Conservation (phyloP, 1,140 invertebrate species). For the Condylostylus longicornis region DNA sequence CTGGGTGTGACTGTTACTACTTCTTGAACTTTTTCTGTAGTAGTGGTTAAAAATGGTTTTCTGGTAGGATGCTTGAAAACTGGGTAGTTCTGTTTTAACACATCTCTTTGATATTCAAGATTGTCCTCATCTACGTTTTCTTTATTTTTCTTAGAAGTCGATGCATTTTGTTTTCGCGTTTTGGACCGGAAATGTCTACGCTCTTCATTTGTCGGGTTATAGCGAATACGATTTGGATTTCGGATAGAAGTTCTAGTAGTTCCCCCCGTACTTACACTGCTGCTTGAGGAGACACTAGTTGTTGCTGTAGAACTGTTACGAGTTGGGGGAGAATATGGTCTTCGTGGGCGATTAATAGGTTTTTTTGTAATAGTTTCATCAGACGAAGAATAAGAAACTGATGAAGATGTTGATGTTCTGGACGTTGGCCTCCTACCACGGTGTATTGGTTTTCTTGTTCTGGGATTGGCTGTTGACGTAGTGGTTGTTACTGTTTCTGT, state of each 20-base stretch:
- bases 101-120: conserved; percentile 42
- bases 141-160: conserved; percentile 15
- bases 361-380: conserved; percentile 13
- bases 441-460: conserved; percentile 25
- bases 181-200: conserved; percentile 19
- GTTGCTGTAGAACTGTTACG: conserved; percentile 16
- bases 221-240: conserved; percentile 30
- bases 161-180: conserved; percentile 14
- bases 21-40: conserved; percentile 17
- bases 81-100: conserved; percentile 44
- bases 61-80: conserved; percentile 25
- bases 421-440: conserved; percentile 22
- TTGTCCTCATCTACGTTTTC: conserved; percentile 19
- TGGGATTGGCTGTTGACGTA: conserved; percentile 29
- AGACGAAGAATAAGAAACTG: conserved; percentile 24
- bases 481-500: conserved; percentile 21
- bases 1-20: conserved; percentile 28
- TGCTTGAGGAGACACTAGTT: conserved; percentile 19
- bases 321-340: conserved; percentile 17
- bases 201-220: conserved; percentile 27
- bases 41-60: conserved; percentile 7
- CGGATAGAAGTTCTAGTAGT: conserved; percentile 31
- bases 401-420: conserved; percentile 20
- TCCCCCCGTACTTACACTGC: no score
- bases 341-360: conserved; percentile 17